phyloP scores from a whole-genome alignment of 2,797 vertebrate genomes.

The Silurus aristotelis region DNA sequence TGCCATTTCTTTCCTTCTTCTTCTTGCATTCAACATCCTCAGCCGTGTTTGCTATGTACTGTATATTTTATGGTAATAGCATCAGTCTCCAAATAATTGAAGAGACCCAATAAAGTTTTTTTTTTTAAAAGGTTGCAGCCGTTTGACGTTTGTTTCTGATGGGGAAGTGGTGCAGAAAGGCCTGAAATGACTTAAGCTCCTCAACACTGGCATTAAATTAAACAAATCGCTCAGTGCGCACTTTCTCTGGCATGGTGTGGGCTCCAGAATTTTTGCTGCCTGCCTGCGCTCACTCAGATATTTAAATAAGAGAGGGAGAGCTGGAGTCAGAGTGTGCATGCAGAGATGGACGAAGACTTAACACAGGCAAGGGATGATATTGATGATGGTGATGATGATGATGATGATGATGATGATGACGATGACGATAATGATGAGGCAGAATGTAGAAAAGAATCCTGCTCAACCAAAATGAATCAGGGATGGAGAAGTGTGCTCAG shows the following conservation, averaged over 20 bases:
- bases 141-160: slow-evolving; percentile 48
- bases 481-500: not conserved
- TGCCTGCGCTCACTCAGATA: slow-evolving; percentile 58
- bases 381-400: slow-evolving; percentile 1
- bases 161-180: slow-evolving; percentile 57
- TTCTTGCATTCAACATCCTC: slow-evolving; percentile 27
- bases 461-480: not conserved
- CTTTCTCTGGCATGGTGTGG: slow-evolving; percentile 30
- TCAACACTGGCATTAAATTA: slow-evolving; percentile 66
- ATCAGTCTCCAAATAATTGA: slow-evolving; percentile 58
- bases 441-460: not conserved
- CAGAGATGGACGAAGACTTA: slow-evolving; percentile 36
- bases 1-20: slow-evolving; percentile 23
- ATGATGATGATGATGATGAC: not conserved
- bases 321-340: slow-evolving; percentile 32
- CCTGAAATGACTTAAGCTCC: slow-evolving; percentile 63
- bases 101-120: slow-evolving; percentile 54
- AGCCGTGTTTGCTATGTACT: slow-evolving; percentile 52
- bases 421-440: not conserved
- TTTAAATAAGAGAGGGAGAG: slow-evolving; percentile 56
- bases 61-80: slow-evolving; percentile 61
- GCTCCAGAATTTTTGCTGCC: slow-evolving; percentile 51
- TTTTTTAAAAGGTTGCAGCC: slow-evolving; percentile 54
- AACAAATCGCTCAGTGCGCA: slow-evolving; percentile 60
- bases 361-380: slow-evolving; percentile 18